A percentile compares a stretch with the other conserved stretches of the same genome.
phyloP scores from a whole-genome alignment of 1,140 invertebrate species.

The Anoplophora glabripennis region DNA sequence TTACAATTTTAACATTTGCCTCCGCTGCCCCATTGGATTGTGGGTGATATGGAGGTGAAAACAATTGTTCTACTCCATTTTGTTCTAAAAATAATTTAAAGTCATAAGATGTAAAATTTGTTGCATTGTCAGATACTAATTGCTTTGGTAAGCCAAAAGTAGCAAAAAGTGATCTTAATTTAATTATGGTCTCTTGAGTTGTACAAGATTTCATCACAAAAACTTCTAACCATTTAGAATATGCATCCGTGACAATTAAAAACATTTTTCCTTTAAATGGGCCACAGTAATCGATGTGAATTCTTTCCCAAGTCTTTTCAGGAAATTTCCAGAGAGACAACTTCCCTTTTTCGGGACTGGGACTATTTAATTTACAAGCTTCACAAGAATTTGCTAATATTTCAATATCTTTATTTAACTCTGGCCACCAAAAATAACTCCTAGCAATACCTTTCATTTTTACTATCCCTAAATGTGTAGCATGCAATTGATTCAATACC shows the following conservation, averaged over 20 bases:
- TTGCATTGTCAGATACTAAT: conserved; percentile 27
- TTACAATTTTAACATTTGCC: conserved; percentile 37
- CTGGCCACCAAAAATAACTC: conserved; percentile 19
- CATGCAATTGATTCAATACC: conserved; percentile 8
- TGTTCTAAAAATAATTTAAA: conserved; percentile 29
- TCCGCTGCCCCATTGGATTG: conserved; percentile 39
- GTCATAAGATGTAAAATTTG: conserved; percentile 17
- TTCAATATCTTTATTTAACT: conserved; percentile 15
- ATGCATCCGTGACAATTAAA: conserved; percentile 34
- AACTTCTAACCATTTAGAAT: conserved; percentile 18
- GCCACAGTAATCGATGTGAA: conserved; percentile 40
- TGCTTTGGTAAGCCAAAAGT: conserved; percentile 30
- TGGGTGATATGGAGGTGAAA: conserved; percentile 36
- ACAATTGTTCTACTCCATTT: conserved; percentile 30
- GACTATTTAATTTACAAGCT: conserved; percentile 4
- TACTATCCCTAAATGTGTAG: conserved; percentile 9
- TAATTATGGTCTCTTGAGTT: not conserved
- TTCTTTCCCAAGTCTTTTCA: conserved; percentile 19
- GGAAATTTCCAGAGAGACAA: conserved; percentile 3
- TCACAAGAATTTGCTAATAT: conserved; percentile 4
- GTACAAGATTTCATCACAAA: conserved; percentile 9
- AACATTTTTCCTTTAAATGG: conserved; percentile 25
- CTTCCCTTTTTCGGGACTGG: conserved; percentile 34
- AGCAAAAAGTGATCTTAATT: conserved; percentile 25
- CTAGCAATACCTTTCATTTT: conserved; percentile 13